phyloP scores from a whole-genome alignment of 2,797 vertebrate genomes.

The Melanogrammus aeglefinus region DNA sequence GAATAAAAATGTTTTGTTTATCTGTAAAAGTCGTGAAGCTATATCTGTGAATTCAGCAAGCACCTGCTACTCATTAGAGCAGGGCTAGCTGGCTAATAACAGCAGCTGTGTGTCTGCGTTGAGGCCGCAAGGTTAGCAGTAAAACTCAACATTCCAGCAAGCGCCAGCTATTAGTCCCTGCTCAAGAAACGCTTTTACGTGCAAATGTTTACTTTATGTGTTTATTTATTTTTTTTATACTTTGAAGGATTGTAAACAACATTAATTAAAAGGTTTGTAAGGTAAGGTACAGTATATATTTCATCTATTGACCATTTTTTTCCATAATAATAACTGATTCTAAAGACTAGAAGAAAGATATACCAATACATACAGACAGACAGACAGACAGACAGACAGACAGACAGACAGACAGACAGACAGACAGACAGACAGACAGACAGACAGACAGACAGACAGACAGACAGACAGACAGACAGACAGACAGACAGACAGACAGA shows the following conservation, averaged over 20 bases:
- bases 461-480: no score
- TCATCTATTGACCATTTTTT: background rate
- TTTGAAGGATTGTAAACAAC: no score
- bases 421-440: no score
- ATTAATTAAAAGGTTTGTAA: no score
- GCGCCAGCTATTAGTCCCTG: conserved; percentile 47
- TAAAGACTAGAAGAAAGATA: background rate
- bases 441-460: no score
- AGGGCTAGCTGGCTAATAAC: conserved; percentile 59
- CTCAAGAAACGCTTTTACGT: conserved; percentile 51
- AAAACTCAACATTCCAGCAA: background rate
- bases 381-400: no score
- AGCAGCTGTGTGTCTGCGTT: conserved; percentile 51
- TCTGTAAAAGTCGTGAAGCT: background rate
- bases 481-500: no score
- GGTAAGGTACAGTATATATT: background rate
- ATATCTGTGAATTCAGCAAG: conserved; percentile 38
- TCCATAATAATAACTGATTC: background rate
- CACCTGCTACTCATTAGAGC: conserved; percentile 53
- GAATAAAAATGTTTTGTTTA: background rate
- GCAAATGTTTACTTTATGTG: conserved; percentile 45
- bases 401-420: no score
- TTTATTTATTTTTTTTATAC: no score
- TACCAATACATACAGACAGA: background rate
- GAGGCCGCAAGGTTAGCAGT: background rate